A percentile compares a stretch with the other conserved stretches of the same genome.
These are phyloP conservation scores for Barnardius zonarius DNA, from an alignment of 2,113 vertebrate species.

Conservation along the genomic window DNA sequence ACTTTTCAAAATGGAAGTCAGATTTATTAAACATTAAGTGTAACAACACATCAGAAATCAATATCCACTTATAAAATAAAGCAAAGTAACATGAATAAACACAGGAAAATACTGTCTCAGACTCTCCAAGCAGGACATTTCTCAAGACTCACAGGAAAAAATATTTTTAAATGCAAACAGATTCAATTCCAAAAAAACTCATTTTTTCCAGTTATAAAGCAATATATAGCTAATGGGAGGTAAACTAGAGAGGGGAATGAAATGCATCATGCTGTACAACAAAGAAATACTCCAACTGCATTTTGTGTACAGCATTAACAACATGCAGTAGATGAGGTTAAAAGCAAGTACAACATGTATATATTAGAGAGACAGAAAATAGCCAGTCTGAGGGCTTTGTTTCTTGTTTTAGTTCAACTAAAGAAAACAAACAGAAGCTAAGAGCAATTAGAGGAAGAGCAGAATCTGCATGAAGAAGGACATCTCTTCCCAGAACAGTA, in stretches of 20 bases:
- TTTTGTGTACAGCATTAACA: constrained; percentile 51
- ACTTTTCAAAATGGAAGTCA: constrained; percentile 61
- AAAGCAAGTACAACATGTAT: constrained; percentile 40
- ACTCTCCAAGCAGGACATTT: constrained; percentile 64
- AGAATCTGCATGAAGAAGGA: background rate
- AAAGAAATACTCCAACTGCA: constrained; percentile 53
- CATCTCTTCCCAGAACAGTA: background rate
- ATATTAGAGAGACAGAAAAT: constrained; percentile 16
- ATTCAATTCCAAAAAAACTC: constrained; percentile 32
- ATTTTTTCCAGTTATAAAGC: constrained; percentile 55
- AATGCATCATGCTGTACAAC: constrained; percentile 61
- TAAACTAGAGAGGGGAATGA: constrained; percentile 50
- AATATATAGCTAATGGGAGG: constrained; percentile 32
- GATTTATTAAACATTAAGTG: constrained; percentile 67
- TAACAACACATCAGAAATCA: constrained; percentile 68
- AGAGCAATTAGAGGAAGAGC: constrained; percentile 26
- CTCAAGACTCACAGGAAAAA: constrained; percentile 46
- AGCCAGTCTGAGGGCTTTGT: constrained; percentile 43
- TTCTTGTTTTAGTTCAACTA: constrained; percentile 27
- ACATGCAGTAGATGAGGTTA: constrained; percentile 53
- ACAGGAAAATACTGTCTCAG: constrained; percentile 55
- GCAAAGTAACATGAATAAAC: constrained; percentile 65
- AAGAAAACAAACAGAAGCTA: constrained; percentile 44
- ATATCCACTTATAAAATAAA: constrained; percentile 65
- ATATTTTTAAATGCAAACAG: constrained; percentile 26